These are phyloP conservation scores for Teinopalpus imperialis DNA, from an alignment of 2,888 invertebrate species.

Conservation along the genomic window DNA sequence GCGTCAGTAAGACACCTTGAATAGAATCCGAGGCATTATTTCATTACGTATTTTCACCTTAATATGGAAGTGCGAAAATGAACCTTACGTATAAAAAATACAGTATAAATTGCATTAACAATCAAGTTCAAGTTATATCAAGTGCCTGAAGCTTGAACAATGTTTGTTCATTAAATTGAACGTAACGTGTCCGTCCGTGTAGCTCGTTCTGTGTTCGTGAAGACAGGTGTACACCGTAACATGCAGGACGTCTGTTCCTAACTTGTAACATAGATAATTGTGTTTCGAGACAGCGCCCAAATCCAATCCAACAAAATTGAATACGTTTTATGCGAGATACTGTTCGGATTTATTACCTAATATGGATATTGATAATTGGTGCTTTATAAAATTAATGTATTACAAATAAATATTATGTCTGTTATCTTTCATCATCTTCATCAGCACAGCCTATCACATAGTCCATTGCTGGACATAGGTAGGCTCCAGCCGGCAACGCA, in stretches of 20 bases:
- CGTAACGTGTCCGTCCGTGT: constrained; percentile 15
- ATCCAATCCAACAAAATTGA: background rate
- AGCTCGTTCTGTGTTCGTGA: background rate
- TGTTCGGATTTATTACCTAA: too few relatives aligned
- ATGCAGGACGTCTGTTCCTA: too few relatives aligned
- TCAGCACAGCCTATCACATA: too few relatives aligned
- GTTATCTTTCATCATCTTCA: too few relatives aligned
- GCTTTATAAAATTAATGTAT: too few relatives aligned
- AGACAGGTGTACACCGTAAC: constrained; percentile 16
- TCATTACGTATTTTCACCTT: constrained; percentile 11
- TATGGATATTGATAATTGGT: too few relatives aligned
- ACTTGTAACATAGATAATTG: background rate
- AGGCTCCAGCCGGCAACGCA: too few relatives aligned
- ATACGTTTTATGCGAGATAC: too few relatives aligned
- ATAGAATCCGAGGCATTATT: constrained; percentile 20
- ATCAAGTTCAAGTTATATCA: constrained; percentile 21
- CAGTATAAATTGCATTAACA: constrained; percentile 9
- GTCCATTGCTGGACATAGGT: too few relatives aligned
- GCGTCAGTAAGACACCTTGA: constrained; percentile 17
- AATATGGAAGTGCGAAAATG: background rate
- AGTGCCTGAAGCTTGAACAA: constrained; percentile 23
- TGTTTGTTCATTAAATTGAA: constrained; percentile 29
- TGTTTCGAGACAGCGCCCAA: too few relatives aligned
- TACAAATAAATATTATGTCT: too few relatives aligned
- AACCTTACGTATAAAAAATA: background rate